These are phyloP conservation scores for Oligia latruncula DNA, from an alignment of 2,888 invertebrate species.

Conservation along the genomic window DNA sequence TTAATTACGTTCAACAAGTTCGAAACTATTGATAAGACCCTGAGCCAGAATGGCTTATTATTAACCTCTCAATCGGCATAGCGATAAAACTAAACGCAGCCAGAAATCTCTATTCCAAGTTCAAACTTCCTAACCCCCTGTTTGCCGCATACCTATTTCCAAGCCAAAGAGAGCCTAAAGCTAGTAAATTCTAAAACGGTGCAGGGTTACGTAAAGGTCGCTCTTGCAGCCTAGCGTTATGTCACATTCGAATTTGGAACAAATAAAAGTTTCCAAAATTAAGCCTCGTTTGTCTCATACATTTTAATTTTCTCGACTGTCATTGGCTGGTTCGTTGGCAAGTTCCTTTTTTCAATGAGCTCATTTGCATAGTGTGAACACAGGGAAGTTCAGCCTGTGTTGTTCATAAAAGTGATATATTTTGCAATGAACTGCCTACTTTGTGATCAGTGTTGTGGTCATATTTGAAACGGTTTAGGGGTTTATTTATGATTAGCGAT, in stretches of 20 bases:
- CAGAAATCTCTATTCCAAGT: slow-evolving; percentile 9
- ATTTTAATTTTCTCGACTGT: slow-evolving; percentile 30
- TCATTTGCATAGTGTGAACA: slow-evolving; percentile 29
- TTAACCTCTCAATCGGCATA: neutral
- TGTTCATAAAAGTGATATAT: slow-evolving; percentile 5
- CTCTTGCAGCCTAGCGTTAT: slow-evolving; percentile 46
- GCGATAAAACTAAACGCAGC: slow-evolving; percentile 13
- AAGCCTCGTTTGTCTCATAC: slow-evolving; percentile 18
- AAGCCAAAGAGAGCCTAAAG: slow-evolving; percentile 37
- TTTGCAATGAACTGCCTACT: neutral
- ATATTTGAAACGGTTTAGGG: neutral
- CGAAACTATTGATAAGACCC: neutral
- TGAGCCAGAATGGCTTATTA: neutral
- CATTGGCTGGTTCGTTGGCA: slow-evolving; percentile 12
- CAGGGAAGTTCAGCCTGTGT: neutral
- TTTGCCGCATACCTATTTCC: slow-evolving; percentile 59
- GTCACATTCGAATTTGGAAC: slow-evolving; percentile 47
- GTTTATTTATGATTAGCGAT: neutral
- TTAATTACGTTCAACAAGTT: neutral
- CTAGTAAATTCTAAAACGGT: slow-evolving; percentile 58
- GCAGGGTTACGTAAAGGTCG: slow-evolving; percentile 61
- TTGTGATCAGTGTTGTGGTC: neutral
- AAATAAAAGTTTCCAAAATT: slow-evolving; percentile 43
- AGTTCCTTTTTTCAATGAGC: slow-evolving; percentile 35
- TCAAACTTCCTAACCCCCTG: slow-evolving; percentile 28